Conservation (phyloP, 2,888 invertebrate species). For the Dugesia japonica region DNA sequence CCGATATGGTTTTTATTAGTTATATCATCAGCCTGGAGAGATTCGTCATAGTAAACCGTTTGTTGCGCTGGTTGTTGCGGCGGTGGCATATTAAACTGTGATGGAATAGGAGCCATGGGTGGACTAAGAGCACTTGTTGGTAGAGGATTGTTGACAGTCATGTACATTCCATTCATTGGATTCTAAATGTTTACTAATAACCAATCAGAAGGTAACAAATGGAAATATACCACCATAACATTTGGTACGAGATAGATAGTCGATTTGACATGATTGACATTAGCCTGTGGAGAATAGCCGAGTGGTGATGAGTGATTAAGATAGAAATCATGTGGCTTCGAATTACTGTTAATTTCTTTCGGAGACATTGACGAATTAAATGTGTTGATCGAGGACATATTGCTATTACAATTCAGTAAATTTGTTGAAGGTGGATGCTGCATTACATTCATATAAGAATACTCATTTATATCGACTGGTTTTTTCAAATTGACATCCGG, state of each 20-base stretch:
- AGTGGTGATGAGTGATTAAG: background rate
- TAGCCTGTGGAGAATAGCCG: background rate
- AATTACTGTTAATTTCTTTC: background rate
- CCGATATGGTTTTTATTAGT: background rate
- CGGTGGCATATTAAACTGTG: background rate
- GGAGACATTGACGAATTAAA: background rate
- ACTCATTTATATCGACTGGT: background rate
- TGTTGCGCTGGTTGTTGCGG: background rate
- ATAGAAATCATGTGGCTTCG: background rate
- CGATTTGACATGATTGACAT: background rate
- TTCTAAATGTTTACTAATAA: no score
- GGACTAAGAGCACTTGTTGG: slow-evolving; percentile 20
- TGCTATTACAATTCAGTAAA: background rate
- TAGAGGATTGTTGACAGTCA: background rate
- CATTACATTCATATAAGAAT: background rate
- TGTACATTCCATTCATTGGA: background rate
- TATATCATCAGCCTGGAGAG: background rate
- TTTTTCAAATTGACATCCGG: background rate
- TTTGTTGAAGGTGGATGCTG: background rate
- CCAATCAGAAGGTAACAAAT: no score
- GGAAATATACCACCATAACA: background rate
- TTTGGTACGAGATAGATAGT: background rate
- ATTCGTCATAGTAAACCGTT: background rate
- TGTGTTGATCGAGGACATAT: background rate
- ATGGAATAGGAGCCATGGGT: background rate